Evolutionary conservation across 2,113 vertebrate species (phyloP).

Genomic region (Neolamprologus kungweensis): DNA sequence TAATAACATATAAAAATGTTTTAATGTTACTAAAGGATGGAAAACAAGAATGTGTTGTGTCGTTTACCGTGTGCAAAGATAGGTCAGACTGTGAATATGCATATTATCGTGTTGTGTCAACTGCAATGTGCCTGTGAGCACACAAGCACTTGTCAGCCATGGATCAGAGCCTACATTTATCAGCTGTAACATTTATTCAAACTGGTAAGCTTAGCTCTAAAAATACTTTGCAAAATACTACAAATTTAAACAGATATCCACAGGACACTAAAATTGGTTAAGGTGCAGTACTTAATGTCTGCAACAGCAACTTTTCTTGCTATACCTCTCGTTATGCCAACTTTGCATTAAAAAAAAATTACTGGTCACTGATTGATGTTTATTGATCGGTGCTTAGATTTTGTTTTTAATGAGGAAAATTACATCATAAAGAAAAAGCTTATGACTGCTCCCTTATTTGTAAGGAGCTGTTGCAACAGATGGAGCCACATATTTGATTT

Average conservation of each 20-base stretch:
- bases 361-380: not conserved
- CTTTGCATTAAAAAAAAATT: not conserved
- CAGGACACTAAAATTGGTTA: not conserved
- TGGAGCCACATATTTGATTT: not conserved
- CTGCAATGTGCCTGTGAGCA: not conserved
- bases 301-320: not conserved
- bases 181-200: not conserved
- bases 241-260: not conserved
- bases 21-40: not conserved
- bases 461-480: not conserved
- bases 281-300: not conserved
- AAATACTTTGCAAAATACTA: not conserved
- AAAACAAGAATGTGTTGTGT: not conserved
- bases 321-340: not conserved
- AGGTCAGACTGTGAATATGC: not conserved
- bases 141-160: not conserved
- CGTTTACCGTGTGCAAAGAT: not conserved
- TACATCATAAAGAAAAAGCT: not conserved
- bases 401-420: not conserved
- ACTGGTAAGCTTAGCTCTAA: not conserved
- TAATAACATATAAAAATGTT: not conserved
- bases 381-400: not conserved
- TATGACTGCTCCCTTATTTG: not conserved
- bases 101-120: not conserved
- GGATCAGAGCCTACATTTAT: not conserved